Evolutionary conservation across 2,113 vertebrate genomes (phyloP).

Genomic region (Nesospiza acunhae): DNA sequence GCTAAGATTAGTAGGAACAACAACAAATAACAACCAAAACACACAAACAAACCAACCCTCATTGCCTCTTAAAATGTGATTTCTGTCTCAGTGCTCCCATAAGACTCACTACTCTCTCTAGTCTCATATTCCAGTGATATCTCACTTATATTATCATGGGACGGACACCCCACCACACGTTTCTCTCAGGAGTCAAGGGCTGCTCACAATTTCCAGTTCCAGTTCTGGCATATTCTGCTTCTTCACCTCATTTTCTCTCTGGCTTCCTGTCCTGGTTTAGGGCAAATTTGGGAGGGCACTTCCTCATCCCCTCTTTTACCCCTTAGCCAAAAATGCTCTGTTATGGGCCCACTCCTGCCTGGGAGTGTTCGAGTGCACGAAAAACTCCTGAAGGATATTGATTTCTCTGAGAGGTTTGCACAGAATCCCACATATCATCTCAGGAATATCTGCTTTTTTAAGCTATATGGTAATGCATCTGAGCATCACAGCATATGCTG

Average conservation of each 20-base stretch:
- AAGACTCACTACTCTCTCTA: background rate
- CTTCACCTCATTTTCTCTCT: accelerated
- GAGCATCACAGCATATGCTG: too few relatives aligned
- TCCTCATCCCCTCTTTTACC: background rate
- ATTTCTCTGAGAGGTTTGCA: background rate
- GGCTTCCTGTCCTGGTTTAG: background rate
- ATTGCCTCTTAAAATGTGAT: background rate
- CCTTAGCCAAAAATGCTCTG: background rate
- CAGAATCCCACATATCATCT: background rate
- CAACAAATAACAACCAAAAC: background rate
- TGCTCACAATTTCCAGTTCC: background rate
- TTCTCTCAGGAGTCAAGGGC: background rate
- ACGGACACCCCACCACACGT: accelerated
- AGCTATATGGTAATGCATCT: slow-evolving; percentile 68
- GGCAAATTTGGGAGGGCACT: background rate
- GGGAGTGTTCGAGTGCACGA: background rate
- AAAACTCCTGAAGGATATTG: slow-evolving; percentile 3
- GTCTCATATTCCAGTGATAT: background rate
- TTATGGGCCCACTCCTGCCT: background rate
- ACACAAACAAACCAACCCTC: background rate
- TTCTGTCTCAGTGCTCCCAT: background rate
- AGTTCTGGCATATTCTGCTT: background rate
- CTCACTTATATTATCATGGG: background rate
- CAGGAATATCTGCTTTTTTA: slow-evolving; percentile 63
- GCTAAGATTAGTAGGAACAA: background rate